These are phyloP conservation scores for Sebastes iracundus DNA, from an alignment of 2,797 vertebrate genomes.

Conservation along the genomic window DNA sequence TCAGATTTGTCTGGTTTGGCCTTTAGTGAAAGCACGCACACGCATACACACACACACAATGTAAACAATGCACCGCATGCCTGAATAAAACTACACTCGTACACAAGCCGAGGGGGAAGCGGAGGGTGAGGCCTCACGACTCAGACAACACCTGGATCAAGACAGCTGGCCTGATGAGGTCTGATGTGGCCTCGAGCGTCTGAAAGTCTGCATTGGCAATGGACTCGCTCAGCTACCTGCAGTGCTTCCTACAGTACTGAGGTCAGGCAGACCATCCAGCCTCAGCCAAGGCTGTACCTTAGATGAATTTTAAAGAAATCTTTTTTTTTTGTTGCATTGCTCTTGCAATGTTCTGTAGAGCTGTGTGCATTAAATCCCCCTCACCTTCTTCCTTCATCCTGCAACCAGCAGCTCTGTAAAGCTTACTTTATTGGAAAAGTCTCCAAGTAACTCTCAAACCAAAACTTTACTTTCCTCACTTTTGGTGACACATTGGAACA, in stretches of 20 bases:
- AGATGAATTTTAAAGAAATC: slow-evolving; percentile 48
- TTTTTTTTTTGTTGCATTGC: slow-evolving; percentile 3
- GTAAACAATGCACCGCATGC: neutral
- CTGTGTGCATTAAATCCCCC: slow-evolving; percentile 1
- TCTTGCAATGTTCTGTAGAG: neutral
- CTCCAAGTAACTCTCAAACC: neutral
- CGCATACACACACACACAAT: neutral
- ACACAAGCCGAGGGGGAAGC: slow-evolving; percentile 25
- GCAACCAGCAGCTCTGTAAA: slow-evolving; percentile 7
- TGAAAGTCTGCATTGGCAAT: slow-evolving; percentile 41
- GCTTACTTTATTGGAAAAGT: neutral
- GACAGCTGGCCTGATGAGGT: slow-evolving; percentile 67
- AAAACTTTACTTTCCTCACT: neutral
- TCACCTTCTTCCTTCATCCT: neutral
- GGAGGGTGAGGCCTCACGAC: slow-evolving; percentile 34
- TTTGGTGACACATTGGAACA: neutral
- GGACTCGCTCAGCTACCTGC: slow-evolving; percentile 25
- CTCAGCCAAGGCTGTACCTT: slow-evolving; percentile 25
- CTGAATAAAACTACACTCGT: slow-evolving; percentile 9
- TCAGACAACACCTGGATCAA: slow-evolving; percentile 63
- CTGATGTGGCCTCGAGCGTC: slow-evolving; percentile 60
- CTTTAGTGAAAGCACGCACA: slow-evolving; percentile 44
- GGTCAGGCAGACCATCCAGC: slow-evolving; percentile 25
- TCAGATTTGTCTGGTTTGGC: slow-evolving; percentile 65
- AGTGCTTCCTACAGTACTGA: slow-evolving; percentile 27